Conservation (phyloP, 1,140 invertebrate genomes). For the Drosophila lacteicornis region DNA sequence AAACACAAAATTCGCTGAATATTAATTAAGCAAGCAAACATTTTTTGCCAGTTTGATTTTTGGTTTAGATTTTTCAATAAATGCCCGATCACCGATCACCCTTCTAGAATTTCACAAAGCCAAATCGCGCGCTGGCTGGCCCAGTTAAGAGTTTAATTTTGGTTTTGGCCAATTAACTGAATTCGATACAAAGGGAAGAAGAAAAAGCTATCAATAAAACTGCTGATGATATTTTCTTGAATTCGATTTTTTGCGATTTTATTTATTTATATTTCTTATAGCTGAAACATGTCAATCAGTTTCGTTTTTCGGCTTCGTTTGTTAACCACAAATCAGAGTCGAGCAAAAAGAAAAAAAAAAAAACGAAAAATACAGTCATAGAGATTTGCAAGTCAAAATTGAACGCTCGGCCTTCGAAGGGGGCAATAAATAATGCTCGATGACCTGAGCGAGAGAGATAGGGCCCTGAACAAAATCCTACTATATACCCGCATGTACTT, state of each 20-base stretch:
- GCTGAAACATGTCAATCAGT: conserved; percentile 53
- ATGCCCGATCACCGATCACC: neutral
- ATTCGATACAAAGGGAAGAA: conserved; percentile 54
- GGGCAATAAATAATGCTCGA: conserved; percentile 40
- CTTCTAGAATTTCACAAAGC: conserved; percentile 58
- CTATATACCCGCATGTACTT: conserved; percentile 9
- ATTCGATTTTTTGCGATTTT: conserved; percentile 10
- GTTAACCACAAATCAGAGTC: conserved; percentile 21
- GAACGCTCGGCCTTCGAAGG: conserved; percentile 65
- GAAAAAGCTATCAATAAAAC: conserved; percentile 40
- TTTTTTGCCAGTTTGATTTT: conserved; percentile 8
- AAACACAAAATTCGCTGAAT: conserved; percentile 25
- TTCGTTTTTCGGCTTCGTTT: conserved; percentile 41
- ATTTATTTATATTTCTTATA: conserved; percentile 19
- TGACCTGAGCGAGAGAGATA: conserved; percentile 15
- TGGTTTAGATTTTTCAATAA: neutral
- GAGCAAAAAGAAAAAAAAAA: conserved; percentile 9
- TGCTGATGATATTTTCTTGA: conserved; percentile 39
- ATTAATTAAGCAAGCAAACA: conserved; percentile 27
- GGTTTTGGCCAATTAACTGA: conserved; percentile 63
- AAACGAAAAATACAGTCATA: conserved; percentile 11
- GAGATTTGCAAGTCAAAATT: conserved; percentile 71
- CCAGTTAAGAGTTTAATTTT: conserved; percentile 61
- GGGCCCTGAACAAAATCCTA: conserved; percentile 24
- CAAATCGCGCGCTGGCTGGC: conserved; percentile 29